Conservation (phyloP, 2,888 invertebrate species). For the Choristoneura rosaceana region DNA sequence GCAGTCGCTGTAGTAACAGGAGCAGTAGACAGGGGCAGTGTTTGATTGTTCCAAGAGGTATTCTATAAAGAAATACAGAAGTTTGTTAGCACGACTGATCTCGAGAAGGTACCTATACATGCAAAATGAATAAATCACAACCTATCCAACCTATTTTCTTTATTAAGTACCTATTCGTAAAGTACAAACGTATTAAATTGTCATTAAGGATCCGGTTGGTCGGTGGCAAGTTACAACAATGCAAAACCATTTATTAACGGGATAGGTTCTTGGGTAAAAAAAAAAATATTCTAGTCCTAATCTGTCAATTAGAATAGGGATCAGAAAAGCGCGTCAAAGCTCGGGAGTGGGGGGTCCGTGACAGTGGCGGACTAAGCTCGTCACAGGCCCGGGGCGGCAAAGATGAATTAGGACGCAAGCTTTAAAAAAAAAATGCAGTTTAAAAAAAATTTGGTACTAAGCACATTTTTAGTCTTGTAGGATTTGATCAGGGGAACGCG, state of each 20-base stretch:
- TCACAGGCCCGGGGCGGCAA: too few species aligned
- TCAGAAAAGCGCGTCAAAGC: too few species aligned
- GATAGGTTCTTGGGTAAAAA: too few species aligned
- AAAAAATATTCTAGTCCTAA: too few species aligned
- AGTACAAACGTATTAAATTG: conserved; percentile 73
- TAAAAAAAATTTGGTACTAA: too few species aligned
- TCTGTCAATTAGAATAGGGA: too few species aligned
- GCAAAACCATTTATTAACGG: conserved; percentile 36
- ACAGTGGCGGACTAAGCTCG: too few species aligned
- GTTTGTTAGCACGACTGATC: conserved; percentile 55
- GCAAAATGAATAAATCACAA: conserved; percentile 61
- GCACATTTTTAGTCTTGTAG: too few species aligned
- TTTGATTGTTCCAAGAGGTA: conserved; percentile 62
- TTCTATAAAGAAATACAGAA: conserved; percentile 56
- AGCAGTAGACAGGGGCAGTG: conserved; percentile 53
- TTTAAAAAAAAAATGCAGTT: too few species aligned
- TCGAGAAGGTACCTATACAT: conserved; percentile 48
- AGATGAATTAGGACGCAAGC: too few species aligned
- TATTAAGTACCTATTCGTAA: conserved; percentile 63
- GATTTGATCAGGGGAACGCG: too few species aligned
- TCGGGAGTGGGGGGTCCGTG: too few species aligned
- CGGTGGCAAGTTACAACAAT: conserved; percentile 68
- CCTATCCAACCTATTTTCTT: conserved; percentile 61
- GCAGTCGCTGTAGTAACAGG: conserved; percentile 57
- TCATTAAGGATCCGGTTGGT: conserved; percentile 78